Percentiles rank a stretch among this genome's conserved stretches.
Evolutionary conservation across 1,140 invertebrate species (phyloP).

Genomic region (Penaeus indicus): DNA sequence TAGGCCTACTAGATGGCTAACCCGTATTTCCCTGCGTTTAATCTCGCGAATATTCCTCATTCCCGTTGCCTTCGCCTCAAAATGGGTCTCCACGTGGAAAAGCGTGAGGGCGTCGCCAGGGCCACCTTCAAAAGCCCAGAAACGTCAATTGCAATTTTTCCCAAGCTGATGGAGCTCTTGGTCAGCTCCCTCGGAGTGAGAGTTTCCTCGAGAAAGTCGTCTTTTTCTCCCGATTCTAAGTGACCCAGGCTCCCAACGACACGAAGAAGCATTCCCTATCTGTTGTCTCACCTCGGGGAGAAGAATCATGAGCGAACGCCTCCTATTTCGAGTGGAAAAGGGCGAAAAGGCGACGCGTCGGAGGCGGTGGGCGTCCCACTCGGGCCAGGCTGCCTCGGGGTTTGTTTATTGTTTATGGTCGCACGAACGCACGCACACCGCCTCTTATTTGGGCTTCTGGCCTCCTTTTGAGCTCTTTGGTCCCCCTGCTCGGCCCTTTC

Average conservation of each 20-base stretch:
- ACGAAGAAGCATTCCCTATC: constrained; percentile 23
- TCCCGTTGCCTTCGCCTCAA: too few species aligned
- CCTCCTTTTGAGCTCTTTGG: not conserved
- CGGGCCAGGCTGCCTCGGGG: constrained; percentile 51
- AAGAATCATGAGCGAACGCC: constrained; percentile 57
- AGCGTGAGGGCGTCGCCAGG: not conserved
- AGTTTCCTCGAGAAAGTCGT: constrained; percentile 59
- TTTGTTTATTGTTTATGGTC: constrained; percentile 66
- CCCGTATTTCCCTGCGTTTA: too few species aligned
- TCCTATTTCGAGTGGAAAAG: constrained; percentile 45
- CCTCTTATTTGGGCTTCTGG: constrained; percentile 56
- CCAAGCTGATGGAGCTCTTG: constrained; percentile 36
- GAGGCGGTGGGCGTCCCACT: constrained; percentile 45
- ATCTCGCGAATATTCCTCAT: too few species aligned
- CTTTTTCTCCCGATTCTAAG: constrained; percentile 48
- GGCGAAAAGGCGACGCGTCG: constrained; percentile 43
- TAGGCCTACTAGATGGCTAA: too few species aligned
- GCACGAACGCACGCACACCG: constrained; percentile 60
- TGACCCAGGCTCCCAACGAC: constrained; percentile 19
- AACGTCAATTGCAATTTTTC: constrained; percentile 22
- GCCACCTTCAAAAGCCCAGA: not conserved
- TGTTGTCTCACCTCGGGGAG: constrained; percentile 45
- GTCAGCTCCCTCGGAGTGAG: constrained; percentile 44
- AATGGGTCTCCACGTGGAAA: too few species aligned
- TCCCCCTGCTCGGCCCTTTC: not conserved